Conservation (phyloP, 2,797 vertebrate species). For the Megaceryle alcyon region DNA sequence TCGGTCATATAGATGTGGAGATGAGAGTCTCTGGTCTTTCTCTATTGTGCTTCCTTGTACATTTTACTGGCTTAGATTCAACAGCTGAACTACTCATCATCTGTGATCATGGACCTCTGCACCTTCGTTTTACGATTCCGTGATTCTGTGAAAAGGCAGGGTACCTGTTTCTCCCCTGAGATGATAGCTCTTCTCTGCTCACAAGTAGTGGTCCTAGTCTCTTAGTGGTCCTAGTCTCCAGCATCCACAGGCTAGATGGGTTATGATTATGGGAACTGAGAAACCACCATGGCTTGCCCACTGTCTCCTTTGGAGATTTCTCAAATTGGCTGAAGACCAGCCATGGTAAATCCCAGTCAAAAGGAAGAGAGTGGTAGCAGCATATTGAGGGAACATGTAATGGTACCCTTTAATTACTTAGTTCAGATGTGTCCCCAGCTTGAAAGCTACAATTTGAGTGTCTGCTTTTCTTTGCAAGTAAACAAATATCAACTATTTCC, state of each 20-base stretch:
- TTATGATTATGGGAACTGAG: neutral
- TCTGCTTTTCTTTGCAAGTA: neutral
- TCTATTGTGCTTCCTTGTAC: neutral
- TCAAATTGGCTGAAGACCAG: neutral
- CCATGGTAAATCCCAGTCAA: neutral
- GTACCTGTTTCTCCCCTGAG: neutral
- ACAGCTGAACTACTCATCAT: neutral
- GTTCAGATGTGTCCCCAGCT: neutral
- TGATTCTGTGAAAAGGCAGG: neutral
- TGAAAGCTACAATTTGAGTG: neutral
- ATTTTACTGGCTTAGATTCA: neutral
- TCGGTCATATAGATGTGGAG: neutral
- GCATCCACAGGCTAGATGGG: neutral
- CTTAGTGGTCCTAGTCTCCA: neutral
- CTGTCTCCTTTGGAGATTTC: neutral
- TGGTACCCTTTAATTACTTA: neutral
- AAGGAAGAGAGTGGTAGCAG: neutral
- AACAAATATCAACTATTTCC: constrained; percentile 34
- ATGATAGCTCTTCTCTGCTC: neutral
- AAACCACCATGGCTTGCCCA: neutral
- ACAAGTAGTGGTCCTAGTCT: neutral
- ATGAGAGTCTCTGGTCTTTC: neutral
- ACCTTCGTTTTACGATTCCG: too few species aligned
- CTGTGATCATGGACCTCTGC: neutral
- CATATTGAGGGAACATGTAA: neutral